These are phyloP conservation scores for Tenthredo livida DNA, from an alignment of 2,888 invertebrate genomes.

Conservation along the genomic window DNA sequence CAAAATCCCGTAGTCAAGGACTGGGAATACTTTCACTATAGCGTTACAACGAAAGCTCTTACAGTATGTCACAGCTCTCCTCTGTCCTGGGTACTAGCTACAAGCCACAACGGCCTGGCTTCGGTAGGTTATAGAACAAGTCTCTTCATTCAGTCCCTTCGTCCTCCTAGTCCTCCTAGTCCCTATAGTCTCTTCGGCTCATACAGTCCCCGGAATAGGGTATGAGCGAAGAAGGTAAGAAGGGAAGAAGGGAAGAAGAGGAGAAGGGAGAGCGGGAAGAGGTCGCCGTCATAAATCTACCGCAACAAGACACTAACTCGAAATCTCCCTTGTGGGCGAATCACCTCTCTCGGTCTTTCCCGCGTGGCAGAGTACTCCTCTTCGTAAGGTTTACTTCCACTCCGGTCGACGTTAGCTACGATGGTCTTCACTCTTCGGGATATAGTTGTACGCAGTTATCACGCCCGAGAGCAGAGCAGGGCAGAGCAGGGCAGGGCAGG, in stretches of 20 bases:
- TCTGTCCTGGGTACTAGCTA: neutral
- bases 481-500: neutral
- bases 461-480: constrained; percentile 14
- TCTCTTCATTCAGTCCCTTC: constrained; percentile 21
- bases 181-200: neutral
- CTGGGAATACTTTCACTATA: constrained; percentile 12
- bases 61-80: constrained; percentile 26
- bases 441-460: constrained; percentile 42
- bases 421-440: constrained; percentile 23
- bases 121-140: constrained; percentile 27
- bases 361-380: neutral
- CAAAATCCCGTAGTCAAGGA: constrained; percentile 11
- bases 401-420: neutral
- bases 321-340: constrained; percentile 48
- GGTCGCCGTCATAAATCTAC: constrained; percentile 53
- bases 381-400: constrained; percentile 28
- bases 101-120: constrained; percentile 12
- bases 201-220: neutral
- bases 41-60: neutral
- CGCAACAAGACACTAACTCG: constrained; percentile 51
- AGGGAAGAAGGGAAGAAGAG: neutral
- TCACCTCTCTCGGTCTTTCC: constrained; percentile 30
- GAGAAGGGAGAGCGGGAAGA: neutral
- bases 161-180: neutral
- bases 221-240: no score